Base-by-base conservation (phyloP, 2,888 invertebrate genomes). In the Rhorus exstirpatorius region DNA sequence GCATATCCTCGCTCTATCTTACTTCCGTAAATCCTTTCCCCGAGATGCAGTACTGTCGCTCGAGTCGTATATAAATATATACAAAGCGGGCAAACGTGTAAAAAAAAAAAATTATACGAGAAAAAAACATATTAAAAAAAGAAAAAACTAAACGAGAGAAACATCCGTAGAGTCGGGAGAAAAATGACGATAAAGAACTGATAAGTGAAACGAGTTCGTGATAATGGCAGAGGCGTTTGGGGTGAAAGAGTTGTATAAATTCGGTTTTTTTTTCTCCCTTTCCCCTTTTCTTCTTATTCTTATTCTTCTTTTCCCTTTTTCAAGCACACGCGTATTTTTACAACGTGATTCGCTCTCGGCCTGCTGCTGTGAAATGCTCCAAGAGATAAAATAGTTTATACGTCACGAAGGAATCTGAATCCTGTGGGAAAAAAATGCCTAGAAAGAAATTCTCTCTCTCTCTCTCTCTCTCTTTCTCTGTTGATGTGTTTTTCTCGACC, bases 191-290 rank as follows among this genome's bases (percentile, higher is more conserved):
- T 38, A 53, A 63, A 65, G 24, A 46, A 60, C 70, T 65, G 82
- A 82, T 78, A 82, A 82, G 75, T 58, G 74, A 75, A 75, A 65
- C 68, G 63, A 74, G 70, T 77, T 81, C 70, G 46, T 21, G 41
- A 74, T 75, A 78, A 82, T 78, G 63, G 70, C 35, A 26, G 63
- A 26, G 67, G 10, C 17, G 2, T 58, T 51, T 72, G 38, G 53
- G 68, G 55, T 55, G 10, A 81, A 78, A 74, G 68, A 75, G 72
- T 71, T 49, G 53, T 63, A 41, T 49, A 35, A 14, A 12, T 71
- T 41, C 38, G n/a, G n/a, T 19, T 31, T 17, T 31, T 41, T 24
- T 41, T 51, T 65, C 14, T 65, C 46, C 38, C 46, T 35, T 46
- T 35, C 41, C 10, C 61, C 7, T 24, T 53, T 53, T 53, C 21